A percentile compares a stretch with the other conserved stretches of the same genome.
These are phyloP conservation scores for Coryphaenoides rupestris DNA, from an alignment of 2,113 vertebrate genomes.

Conservation along the genomic window DNA sequence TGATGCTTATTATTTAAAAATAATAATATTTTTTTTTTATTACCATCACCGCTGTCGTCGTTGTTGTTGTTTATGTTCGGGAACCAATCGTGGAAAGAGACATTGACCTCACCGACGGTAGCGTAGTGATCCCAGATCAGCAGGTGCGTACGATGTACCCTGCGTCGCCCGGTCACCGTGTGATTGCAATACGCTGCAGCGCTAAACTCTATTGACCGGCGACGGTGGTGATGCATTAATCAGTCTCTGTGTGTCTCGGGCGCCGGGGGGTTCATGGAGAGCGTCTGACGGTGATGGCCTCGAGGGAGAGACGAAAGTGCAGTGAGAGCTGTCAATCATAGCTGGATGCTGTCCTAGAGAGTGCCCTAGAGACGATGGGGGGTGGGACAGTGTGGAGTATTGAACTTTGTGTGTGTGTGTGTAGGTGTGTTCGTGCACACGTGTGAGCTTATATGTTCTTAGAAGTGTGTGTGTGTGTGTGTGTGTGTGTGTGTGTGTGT, in stretches of 20 bases:
- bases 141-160: not conserved
- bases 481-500: conserved; percentile 57
- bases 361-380: conserved; percentile 4
- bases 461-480: conserved; percentile 1
- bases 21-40: not conserved
- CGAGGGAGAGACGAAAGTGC: not conserved
- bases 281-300: not conserved
- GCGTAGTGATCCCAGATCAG: not conserved
- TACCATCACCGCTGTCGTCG: too few species aligned
- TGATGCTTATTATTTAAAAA: not conserved
- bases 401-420: conserved; percentile 17
- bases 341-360: conserved; percentile 32
- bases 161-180: conserved; percentile 26
- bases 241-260: too few species aligned
- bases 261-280: too few species aligned
- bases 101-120: not conserved
- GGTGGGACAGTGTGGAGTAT: conserved; percentile 21
- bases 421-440: not conserved
- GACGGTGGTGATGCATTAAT: too few species aligned
- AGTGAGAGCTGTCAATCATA: conserved; percentile 44
- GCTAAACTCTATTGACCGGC: conserved; percentile 4
- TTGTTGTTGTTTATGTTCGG: too few species aligned
- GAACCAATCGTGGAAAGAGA: too few species aligned
- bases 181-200: conserved; percentile 47
- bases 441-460: not conserved